These are phyloP conservation scores for Lypha dubia DNA, from an alignment of 2,888 invertebrate species.

Conservation along the genomic window DNA sequence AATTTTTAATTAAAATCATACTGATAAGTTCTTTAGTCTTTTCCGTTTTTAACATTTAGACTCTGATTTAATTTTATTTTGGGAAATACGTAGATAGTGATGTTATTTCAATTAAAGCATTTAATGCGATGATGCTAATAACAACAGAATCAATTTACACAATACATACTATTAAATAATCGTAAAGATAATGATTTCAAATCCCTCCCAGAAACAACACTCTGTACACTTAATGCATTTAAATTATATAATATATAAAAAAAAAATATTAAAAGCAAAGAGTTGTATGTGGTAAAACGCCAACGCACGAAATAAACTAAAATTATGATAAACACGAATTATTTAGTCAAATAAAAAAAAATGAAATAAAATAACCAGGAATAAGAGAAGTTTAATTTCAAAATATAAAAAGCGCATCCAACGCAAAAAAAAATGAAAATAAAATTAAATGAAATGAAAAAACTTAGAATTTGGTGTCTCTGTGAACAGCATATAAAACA, in stretches of 20 bases:
- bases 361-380: conserved; percentile 38
- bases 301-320: conserved; percentile 58
- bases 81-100: background rate
- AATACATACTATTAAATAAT: background rate
- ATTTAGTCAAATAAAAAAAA: conserved; percentile 37
- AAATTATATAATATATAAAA: conserved; percentile 20
- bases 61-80: background rate
- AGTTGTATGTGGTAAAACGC: conserved; percentile 46
- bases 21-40: background rate
- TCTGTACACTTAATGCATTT: conserved; percentile 19
- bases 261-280: background rate
- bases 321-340: conserved; percentile 54
- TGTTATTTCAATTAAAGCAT: background rate
- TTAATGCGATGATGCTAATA: background rate
- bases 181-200: background rate
- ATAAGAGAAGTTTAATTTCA: conserved; percentile 26
- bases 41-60: background rate
- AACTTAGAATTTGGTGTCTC: background rate
- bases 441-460: too few relatives aligned
- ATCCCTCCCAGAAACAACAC: conserved; percentile 18
- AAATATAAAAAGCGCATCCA: conserved; percentile 62
- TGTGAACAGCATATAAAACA: conserved; percentile 17
- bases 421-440: conserved; percentile 45
- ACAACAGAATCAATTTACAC: background rate
- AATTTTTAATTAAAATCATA: too few relatives aligned